These are phyloP conservation scores for Ceratoteleas bidentatus DNA, from an alignment of 1,140 invertebrate genomes.

Conservation along the genomic window DNA sequence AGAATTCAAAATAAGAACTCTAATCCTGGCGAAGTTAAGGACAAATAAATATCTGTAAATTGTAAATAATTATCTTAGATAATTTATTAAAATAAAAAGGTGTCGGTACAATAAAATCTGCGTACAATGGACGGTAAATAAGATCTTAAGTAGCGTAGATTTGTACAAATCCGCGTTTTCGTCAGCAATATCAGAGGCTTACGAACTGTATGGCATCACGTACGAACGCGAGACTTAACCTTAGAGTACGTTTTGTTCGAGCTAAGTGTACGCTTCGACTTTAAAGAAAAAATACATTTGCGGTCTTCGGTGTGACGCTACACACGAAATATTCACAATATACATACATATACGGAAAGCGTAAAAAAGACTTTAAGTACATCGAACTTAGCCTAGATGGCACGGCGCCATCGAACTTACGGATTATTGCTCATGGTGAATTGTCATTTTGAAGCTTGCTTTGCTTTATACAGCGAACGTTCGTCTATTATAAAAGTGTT, in stretches of 20 bases:
- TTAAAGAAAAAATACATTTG: background rate
- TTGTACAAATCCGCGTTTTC: slow-evolving; percentile 43
- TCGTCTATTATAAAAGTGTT: slow-evolving; percentile 31
- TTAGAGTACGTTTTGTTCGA: slow-evolving; percentile 8
- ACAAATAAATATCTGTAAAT: slow-evolving; percentile 45
- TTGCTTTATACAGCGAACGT: slow-evolving; percentile 33
- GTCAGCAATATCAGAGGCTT: slow-evolving; percentile 32
- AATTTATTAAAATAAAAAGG: slow-evolving; percentile 62
- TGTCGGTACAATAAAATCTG: slow-evolving; percentile 42
- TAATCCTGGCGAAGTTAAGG: too few relatives aligned
- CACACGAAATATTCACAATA: slow-evolving; percentile 38
- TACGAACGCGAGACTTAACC: slow-evolving; percentile 32
- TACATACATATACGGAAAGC: slow-evolving; percentile 27
- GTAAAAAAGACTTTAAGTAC: slow-evolving; percentile 47
- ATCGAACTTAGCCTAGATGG: slow-evolving; percentile 22
- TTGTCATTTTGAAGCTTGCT: slow-evolving; percentile 30
- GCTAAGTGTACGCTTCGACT: background rate
- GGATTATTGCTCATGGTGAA: too few relatives aligned
- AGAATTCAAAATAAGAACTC: too few relatives aligned
- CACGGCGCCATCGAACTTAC: too few relatives aligned
- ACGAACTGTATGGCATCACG: slow-evolving; percentile 53
- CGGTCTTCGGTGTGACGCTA: background rate
- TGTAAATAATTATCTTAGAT: slow-evolving; percentile 3
- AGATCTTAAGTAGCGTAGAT: slow-evolving; percentile 42
- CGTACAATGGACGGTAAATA: slow-evolving; percentile 53